These are phyloP conservation scores for Hyperoplus immaculatus DNA, from an alignment of 2,797 vertebrate species.

Conservation along the genomic window DNA sequence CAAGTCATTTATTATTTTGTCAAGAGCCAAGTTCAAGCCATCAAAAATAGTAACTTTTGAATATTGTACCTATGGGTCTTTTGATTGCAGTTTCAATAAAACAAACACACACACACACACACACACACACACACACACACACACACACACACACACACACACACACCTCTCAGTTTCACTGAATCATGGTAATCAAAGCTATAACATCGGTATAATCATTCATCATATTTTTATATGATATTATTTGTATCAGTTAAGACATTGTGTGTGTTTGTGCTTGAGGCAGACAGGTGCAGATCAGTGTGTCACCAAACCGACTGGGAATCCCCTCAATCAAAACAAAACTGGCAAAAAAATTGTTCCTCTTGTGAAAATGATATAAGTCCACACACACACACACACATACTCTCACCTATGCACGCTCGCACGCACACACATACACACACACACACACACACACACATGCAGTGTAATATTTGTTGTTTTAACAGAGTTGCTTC, in stretches of 20 bases:
- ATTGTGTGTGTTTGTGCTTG: constrained; percentile 31
- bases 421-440: no score
- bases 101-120: no score
- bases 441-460: not conserved
- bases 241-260: constrained; percentile 9
- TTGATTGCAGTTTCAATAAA: constrained; percentile 14
- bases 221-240: not conserved
- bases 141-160: no score
- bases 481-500: constrained; percentile 10
- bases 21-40: no score
- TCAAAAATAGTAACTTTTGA: no score
- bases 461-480: constrained; percentile 12
- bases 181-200: no score
- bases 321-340: constrained; percentile 68
- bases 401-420: no score
- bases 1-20: no score
- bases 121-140: no score
- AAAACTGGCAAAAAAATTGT: constrained; percentile 43
- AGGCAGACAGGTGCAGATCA: constrained; percentile 38
- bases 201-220: no score
- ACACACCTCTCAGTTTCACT: no score
- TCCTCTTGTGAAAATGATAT: constrained; percentile 47
- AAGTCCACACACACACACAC: not conserved
- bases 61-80: constrained; percentile 18
- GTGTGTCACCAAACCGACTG: constrained; percentile 57